phyloP scores from a whole-genome alignment of 2,113 vertebrate species.

The Mustela nigripes region DNA sequence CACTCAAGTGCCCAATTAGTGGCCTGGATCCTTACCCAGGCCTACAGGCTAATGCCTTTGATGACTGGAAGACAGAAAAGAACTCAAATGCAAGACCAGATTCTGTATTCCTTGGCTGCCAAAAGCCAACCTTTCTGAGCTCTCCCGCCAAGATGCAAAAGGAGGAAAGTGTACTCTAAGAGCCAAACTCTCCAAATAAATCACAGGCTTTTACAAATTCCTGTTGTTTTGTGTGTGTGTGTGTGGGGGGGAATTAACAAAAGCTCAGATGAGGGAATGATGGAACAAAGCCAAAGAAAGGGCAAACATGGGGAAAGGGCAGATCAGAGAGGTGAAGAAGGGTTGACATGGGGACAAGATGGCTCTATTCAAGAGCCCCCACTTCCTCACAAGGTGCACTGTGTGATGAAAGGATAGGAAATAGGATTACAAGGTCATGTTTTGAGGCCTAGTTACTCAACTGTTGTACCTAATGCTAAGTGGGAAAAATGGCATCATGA shows the following conservation, averaged over 20 bases:
- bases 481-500: conserved; percentile 75
- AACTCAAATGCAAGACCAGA: conserved; percentile 79
- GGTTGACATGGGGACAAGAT: not conserved
- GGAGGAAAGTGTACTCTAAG: conserved; percentile 28
- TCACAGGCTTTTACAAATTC: conserved; percentile 77
- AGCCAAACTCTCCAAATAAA: conserved; percentile 83
- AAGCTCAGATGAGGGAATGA: conserved; percentile 65
- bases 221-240: conserved; percentile 43
- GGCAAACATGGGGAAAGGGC: conserved; percentile 14
- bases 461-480: conserved; percentile 49
- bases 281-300: not conserved
- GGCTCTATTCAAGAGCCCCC: conserved; percentile 58
- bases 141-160: conserved; percentile 50
- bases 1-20: conserved; percentile 67
- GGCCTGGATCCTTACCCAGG: conserved; percentile 60
- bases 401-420: conserved; percentile 81
- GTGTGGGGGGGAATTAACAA: conserved; percentile 24
- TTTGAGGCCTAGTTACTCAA: conserved; percentile 77
- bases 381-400: conserved; percentile 77
- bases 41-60: conserved; percentile 70
- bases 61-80: conserved; percentile 68
- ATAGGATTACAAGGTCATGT: conserved; percentile 78
- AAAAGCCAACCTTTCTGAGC: conserved; percentile 56
- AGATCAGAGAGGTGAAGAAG: not conserved
- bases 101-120: conserved; percentile 65